These are phyloP conservation scores for Macrosiphum euphorbiae DNA, from an alignment of 2,888 invertebrate genomes.

Conservation along the genomic window DNA sequence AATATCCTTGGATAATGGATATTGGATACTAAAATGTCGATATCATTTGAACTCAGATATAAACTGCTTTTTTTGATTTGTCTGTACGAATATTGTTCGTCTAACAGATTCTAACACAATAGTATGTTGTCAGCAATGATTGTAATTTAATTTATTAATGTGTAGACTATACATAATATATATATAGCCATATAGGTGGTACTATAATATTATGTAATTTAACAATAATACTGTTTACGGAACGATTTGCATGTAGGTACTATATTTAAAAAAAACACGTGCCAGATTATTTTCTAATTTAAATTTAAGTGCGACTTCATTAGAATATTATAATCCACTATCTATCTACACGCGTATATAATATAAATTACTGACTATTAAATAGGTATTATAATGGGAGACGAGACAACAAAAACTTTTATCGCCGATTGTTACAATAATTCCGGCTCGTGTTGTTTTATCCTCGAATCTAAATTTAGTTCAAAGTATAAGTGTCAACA, in stretches of 20 bases:
- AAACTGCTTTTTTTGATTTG: neutral
- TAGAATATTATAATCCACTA: no score
- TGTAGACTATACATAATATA: neutral
- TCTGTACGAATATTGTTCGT: neutral
- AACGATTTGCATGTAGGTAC: no score
- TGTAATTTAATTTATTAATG: neutral
- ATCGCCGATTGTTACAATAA: neutral
- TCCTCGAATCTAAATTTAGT: conserved; percentile 23
- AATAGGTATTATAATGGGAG: neutral
- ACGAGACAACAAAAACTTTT: neutral
- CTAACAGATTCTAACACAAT: neutral
- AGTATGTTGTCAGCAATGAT: neutral
- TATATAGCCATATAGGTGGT: neutral
- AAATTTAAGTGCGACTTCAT: neutral
- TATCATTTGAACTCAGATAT: no score
- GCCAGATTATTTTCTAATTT: neutral
- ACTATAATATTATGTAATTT: no score
- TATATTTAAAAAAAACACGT: neutral
- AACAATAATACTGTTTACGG: no score
- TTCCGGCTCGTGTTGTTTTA: neutral
- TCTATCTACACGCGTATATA: neutral
- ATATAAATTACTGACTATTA: neutral
- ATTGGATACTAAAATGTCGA: neutral
- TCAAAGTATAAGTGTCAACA: neutral
- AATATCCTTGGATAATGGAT: neutral